Percentiles rank a stretch among this genome's conserved stretches.
Conservation (phyloP, 2,888 invertebrate genomes). For the Neelides folsomi region DNA sequence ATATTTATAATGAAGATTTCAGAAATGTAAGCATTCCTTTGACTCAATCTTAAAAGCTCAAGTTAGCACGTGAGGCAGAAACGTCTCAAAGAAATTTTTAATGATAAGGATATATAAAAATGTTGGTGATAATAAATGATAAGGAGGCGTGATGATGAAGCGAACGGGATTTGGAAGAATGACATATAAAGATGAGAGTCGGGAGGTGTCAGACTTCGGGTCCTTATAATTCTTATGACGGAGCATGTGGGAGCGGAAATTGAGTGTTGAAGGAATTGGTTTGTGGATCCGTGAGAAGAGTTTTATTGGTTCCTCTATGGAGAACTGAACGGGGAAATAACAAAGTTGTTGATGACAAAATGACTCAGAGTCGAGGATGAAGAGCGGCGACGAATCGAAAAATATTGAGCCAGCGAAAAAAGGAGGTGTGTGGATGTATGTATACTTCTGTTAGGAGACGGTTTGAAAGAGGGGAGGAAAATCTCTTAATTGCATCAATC, state of each 20-base stretch:
- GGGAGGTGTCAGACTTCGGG: background rate
- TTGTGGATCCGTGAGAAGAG: background rate
- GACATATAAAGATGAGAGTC: background rate
- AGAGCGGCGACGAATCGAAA: slow-evolving; percentile 9
- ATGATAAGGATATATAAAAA: too few species aligned
- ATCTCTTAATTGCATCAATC: slow-evolving; percentile 32
- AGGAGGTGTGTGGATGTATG: slow-evolving; percentile 9
- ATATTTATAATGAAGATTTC: too few species aligned
- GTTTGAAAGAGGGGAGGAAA: slow-evolving; percentile 4
- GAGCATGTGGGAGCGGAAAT: background rate
- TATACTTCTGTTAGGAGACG: background rate
- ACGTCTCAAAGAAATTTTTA: too few species aligned
- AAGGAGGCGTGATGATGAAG: too few species aligned
- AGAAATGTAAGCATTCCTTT: too few species aligned
- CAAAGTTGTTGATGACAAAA: background rate
- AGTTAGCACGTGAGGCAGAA: too few species aligned
- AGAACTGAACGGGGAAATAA: background rate
- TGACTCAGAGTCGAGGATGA: background rate
- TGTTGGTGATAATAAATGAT: too few species aligned
- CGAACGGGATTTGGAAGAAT: background rate
- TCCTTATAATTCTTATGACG: background rate
- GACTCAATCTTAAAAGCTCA: too few species aligned
- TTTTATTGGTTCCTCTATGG: background rate
- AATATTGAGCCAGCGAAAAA: slow-evolving; percentile 20
- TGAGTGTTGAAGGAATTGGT: slow-evolving; percentile 1